Evolutionary conservation across 2,113 vertebrate species (phyloP).

Genomic region (Scomber colias): DNA sequence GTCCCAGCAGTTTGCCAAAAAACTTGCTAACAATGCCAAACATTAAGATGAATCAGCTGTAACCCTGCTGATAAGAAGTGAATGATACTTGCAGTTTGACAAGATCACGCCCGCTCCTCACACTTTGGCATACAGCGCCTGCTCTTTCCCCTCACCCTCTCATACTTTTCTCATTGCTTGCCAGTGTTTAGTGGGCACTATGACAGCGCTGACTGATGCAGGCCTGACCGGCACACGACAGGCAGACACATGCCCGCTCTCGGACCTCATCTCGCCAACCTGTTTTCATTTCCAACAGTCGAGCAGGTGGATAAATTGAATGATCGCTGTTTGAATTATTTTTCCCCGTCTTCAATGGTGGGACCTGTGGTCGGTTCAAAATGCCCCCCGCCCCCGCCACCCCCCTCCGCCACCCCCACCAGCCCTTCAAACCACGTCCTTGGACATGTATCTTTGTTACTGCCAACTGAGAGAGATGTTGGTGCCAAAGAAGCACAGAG

Average conservation of each 20-base stretch:
- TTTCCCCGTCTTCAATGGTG: background rate
- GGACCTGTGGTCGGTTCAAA: background rate
- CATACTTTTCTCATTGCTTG: slow-evolving; percentile 14
- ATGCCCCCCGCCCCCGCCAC: background rate
- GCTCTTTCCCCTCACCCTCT: background rate
- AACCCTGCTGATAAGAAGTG: background rate
- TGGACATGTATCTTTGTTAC: slow-evolving; percentile 4
- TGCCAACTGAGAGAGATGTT: too few species aligned
- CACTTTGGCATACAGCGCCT: background rate
- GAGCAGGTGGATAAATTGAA: slow-evolving; percentile 55
- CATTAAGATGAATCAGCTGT: background rate
- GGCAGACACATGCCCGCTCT: slow-evolving; percentile 38
- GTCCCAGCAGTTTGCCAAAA: background rate
- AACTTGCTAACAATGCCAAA: background rate
- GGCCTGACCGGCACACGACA: slow-evolving; percentile 33
- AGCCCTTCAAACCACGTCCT: background rate
- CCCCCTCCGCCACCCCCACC: background rate
- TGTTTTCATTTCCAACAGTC: slow-evolving; percentile 37
- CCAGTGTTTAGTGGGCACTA: slow-evolving; percentile 12
- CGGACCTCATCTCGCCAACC: slow-evolving; percentile 28
- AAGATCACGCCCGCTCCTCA: background rate
- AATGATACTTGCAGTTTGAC: background rate
- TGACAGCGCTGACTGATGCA: slow-evolving; percentile 47
- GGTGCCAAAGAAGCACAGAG: background rate
- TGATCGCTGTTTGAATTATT: slow-evolving; percentile 20